These are phyloP conservation scores for Intellagama lesueurii DNA, from an alignment of 2,797 vertebrate genomes.

Conservation along the genomic window DNA sequence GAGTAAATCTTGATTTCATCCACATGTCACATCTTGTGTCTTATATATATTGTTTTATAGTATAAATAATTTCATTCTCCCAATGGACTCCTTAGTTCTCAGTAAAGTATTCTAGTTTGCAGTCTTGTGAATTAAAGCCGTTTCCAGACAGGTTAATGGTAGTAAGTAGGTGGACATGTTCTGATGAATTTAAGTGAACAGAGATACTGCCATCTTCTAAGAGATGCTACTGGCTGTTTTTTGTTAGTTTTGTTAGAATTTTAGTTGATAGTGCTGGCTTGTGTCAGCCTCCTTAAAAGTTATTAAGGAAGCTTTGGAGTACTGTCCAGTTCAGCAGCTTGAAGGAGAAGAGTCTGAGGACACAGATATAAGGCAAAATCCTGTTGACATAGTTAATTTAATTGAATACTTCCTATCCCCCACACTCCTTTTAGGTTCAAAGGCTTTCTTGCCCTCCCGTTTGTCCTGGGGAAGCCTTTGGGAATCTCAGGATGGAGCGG, in stretches of 20 bases:
- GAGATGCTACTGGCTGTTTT: neutral
- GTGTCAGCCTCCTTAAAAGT: neutral
- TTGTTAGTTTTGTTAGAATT: conserved; percentile 16
- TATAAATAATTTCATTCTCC: neutral
- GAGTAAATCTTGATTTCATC: neutral
- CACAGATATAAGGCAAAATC: neutral
- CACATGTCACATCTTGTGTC: neutral
- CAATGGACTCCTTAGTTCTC: neutral
- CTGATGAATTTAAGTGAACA: neutral
- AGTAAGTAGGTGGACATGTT: neutral
- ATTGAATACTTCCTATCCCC: too few relatives aligned
- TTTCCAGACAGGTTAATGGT: neutral
- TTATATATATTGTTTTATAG: neutral
- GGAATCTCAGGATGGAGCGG: too few relatives aligned
- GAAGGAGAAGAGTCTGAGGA: neutral
- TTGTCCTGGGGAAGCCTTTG: too few relatives aligned
- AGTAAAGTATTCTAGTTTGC: neutral
- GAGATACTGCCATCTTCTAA: neutral
- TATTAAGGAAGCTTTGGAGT: conserved; percentile 9
- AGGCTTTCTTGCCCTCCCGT: too few relatives aligned
- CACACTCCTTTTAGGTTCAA: too few relatives aligned
- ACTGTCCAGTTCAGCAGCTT: conserved; percentile 2
- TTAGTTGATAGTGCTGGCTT: conserved; percentile 6
- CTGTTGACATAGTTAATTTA: too few relatives aligned
- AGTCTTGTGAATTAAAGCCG: neutral